A percentile compares a stretch with the other conserved stretches of the same genome.
phyloP scores from a whole-genome alignment of 2,113 vertebrate genomes.

The Rattus rattus region DNA sequence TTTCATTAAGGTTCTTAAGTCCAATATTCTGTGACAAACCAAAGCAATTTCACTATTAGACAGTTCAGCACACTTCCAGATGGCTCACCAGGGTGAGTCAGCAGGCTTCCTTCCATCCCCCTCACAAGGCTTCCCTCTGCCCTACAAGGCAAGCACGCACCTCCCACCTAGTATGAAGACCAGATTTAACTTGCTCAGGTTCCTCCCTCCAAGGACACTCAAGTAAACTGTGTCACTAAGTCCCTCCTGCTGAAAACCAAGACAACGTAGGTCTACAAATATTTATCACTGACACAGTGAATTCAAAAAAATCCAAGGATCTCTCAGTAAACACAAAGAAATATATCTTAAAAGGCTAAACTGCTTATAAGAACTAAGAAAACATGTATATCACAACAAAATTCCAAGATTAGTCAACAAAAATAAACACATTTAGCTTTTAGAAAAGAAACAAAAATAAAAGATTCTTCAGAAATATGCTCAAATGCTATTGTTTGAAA shows the following conservation, averaged over 20 bases:
- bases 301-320: conserved; percentile 5
- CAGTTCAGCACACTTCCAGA: background rate
- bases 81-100: background rate
- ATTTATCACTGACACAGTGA: background rate
- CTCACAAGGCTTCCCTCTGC: background rate
- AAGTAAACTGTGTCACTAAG: background rate
- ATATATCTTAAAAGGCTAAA: background rate
- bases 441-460: conserved; percentile 56
- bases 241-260: background rate
- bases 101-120: background rate
- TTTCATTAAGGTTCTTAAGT: background rate
- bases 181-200: background rate
- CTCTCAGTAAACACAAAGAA: conserved; percentile 51
- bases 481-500: conserved; percentile 6
- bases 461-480: conserved; percentile 47
- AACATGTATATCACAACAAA: background rate
- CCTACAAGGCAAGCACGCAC: background rate
- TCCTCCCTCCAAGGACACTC: background rate
- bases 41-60: background rate
- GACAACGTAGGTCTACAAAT: background rate
- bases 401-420: conserved; percentile 36
- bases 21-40: background rate
- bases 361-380: background rate
- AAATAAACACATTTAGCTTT: background rate
- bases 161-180: background rate